Base-by-base conservation (phyloP, 2,113 vertebrate genomes). In the Psophia crepitans region DNA sequence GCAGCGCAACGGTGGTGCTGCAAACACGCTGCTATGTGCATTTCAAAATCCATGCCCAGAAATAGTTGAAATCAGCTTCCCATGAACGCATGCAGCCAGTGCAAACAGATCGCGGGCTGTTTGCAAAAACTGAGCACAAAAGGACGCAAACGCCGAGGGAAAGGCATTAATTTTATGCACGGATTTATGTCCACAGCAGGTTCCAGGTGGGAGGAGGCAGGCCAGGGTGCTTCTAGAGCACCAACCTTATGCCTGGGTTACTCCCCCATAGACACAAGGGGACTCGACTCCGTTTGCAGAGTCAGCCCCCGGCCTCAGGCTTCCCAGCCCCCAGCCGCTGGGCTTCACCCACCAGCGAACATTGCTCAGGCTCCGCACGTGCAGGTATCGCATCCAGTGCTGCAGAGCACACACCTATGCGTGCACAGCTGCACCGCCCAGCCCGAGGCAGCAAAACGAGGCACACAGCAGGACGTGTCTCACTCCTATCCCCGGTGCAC, bases 311-410 rank as follows among this genome's bases (percentile, higher is more conserved):
- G 43, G 27, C 14, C n/a, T 35, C 30, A 23, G 24, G 30, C 32
- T 39, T 17, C 54, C 33, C 30, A 41, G 6, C 24, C 76, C 28
- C 57, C 30, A 63, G 39, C 18, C 35, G 28, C 32, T 21, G 43
- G 39, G 21, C 6, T 33, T 66, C 32, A 18, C n/a, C 28, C 54
- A 28, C 30, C 32, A 6, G 0, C 12, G 22, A 24, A 8, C 4
- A 8, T 44, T 58, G 16, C 21, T 32, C 5, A 12, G 1, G 1
- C 20, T 14, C 24, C 6, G 2, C 3, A 11, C 3, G 2, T n/a
- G 46, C 35, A 37, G 33, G 26, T 33, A 32, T 7, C 37, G 4
- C 26, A 13, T 4, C 21, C 23, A 2, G 1, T 41, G 58, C 71
- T 23, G 43, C 2, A 2, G 11, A 81, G 19, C 3, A 49, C 24